Percentiles rank a stretch among this genome's conserved stretches.
Conservation (phyloP, 2,888 invertebrate species). For the Tetragnatha montana region DNA sequence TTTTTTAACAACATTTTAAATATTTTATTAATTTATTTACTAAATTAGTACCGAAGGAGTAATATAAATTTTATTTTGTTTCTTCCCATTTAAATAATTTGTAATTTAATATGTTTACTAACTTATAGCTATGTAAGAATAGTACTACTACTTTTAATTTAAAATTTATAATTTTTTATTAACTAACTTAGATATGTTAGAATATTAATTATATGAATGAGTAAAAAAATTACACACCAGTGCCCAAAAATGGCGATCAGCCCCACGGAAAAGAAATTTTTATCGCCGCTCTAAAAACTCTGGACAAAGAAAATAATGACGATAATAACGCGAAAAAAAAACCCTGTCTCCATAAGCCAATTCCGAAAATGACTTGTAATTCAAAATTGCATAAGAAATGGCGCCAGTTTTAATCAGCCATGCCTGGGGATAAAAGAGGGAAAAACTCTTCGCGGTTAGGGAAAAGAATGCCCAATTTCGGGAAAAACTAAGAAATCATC, state of each 20-base stretch:
- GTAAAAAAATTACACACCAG: too few species aligned
- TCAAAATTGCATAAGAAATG: conserved; percentile 32
- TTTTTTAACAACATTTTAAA: too few species aligned
- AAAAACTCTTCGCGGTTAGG: neutral
- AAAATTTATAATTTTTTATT: too few species aligned
- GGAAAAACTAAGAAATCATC: conserved; percentile 23
- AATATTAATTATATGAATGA: too few species aligned
- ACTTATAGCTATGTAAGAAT: neutral
- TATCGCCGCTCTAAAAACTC: neutral
- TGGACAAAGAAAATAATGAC: neutral
- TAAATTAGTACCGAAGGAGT: too few species aligned
- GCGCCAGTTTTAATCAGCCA: conserved; percentile 33
- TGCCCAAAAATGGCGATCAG: conserved; percentile 10
- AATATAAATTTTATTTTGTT: too few species aligned
- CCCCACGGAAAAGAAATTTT: neutral
- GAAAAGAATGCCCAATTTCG: conserved; percentile 10
- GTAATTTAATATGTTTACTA: neutral
- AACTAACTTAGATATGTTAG: too few species aligned
- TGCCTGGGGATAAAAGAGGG: conserved; percentile 9
- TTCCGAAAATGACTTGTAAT: conserved; percentile 44
- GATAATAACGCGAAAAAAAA: conserved; percentile 1
- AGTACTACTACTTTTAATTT: too few species aligned
- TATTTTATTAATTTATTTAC: too few species aligned
- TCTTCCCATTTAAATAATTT: too few species aligned
- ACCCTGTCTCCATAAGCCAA: conserved; percentile 14